These are phyloP conservation scores for Gymnoscopelus microlampas DNA, from an alignment of 2,797 vertebrate genomes.

Conservation along the genomic window DNA sequence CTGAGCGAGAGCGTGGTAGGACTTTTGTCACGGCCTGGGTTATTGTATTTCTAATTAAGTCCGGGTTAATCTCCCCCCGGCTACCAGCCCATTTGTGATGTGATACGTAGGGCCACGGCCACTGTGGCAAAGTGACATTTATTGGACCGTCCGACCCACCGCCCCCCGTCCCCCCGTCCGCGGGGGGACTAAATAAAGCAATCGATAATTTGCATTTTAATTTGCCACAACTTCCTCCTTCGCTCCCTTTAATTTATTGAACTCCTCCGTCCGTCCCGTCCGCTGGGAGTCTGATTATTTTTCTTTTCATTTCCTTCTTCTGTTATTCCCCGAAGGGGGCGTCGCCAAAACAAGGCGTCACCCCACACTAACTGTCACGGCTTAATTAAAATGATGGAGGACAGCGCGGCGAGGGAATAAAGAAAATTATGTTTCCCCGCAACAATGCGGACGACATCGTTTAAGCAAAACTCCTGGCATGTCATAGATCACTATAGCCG, in stretches of 20 bases:
- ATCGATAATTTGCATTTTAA: conserved; percentile 55
- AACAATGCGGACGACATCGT: conserved; percentile 32
- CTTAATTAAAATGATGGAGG: conserved; percentile 64
- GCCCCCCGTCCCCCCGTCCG: not conserved
- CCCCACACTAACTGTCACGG: conserved; percentile 39
- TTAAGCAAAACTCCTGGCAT: conserved; percentile 28
- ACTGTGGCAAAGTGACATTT: conserved; percentile 44
- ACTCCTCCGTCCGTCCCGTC: not conserved
- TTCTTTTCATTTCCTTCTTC: conserved; percentile 10
- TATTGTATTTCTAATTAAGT: conserved; percentile 81
- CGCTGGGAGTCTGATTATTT: conserved; percentile 29
- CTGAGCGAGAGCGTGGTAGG: conserved; percentile 59
- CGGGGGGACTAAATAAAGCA: conserved; percentile 33
- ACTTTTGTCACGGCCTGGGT: conserved; percentile 71
- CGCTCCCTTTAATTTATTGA: conserved; percentile 36
- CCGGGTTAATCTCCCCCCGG: conserved; percentile 64
- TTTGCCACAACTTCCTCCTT: conserved; percentile 32
- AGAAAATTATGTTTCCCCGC: conserved; percentile 41
- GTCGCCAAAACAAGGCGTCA: conserved; percentile 18
- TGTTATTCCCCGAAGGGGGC: conserved; percentile 16
- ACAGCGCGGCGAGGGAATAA: conserved; percentile 42
- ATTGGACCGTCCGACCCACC: conserved; percentile 15
- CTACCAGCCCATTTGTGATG: conserved; percentile 64
- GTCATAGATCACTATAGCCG: conserved; percentile 36
- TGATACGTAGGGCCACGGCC: conserved; percentile 56